Evolutionary conservation across 2,113 vertebrate genomes (phyloP).

Genomic region (Colinus virginianus): DNA sequence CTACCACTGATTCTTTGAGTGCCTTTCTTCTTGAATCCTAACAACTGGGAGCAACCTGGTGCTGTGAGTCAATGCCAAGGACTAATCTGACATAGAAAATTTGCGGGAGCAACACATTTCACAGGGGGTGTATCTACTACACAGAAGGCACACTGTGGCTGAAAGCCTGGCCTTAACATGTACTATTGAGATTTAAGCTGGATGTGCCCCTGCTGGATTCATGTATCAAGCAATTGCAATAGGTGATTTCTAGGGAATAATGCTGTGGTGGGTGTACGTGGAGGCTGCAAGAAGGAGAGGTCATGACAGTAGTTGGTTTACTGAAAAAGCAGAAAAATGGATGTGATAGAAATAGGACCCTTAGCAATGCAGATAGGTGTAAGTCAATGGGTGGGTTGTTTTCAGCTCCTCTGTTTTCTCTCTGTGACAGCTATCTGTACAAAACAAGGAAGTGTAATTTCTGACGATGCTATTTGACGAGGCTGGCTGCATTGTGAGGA

Average conservation of each 20-base stretch:
- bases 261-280: neutral
- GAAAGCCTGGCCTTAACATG: neutral
- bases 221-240: neutral
- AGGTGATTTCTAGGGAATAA: slow-evolving; percentile 32
- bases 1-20: neutral
- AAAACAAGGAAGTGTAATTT: neutral
- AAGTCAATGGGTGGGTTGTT: neutral
- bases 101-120: neutral
- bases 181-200: neutral
- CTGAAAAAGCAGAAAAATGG: neutral
- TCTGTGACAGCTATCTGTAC: neutral
- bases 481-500: neutral
- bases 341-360: neutral
- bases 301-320: neutral
- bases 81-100: slow-evolving; percentile 4
- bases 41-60: neutral
- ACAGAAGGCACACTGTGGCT: accelerated
- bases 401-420: neutral
- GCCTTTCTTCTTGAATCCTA: neutral
- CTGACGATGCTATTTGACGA: neutral
- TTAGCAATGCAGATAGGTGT: neutral
- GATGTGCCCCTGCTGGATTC: slow-evolving; percentile 8
- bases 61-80: neutral
- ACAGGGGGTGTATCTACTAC: neutral
- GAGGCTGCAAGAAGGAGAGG: slow-evolving; percentile 9